Conservation (phyloP, 2,113 vertebrate genomes). For the Misgurnus mizolepis region DNA sequence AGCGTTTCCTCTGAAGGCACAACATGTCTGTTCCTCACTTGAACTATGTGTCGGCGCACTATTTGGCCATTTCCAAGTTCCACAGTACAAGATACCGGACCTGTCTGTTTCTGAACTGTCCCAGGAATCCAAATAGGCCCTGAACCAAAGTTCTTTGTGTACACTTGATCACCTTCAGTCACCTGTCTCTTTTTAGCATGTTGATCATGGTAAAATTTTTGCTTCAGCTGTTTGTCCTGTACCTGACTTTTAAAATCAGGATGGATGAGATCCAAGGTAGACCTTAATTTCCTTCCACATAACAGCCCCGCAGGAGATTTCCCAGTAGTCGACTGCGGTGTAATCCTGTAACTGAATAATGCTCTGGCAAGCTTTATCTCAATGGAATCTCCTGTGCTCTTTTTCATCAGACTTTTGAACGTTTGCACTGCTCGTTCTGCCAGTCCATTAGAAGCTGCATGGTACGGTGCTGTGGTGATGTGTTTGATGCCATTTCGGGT, state of each 20-base stretch:
- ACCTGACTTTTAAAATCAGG: too few species aligned
- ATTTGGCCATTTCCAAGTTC: neutral
- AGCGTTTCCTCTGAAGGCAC: too few species aligned
- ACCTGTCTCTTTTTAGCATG: too few species aligned
- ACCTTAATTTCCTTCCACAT: too few species aligned
- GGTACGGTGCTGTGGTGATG: neutral
- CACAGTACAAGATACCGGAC: neutral
- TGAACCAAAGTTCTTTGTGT: too few species aligned
- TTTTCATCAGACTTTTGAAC: neutral
- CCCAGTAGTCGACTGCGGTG: constrained; percentile 6
- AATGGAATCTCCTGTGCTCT: neutral
- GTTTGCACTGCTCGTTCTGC: neutral
- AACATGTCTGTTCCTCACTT: too few species aligned
- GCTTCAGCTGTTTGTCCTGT: too few species aligned
- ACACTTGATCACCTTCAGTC: too few species aligned
- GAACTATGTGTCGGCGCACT: neutral
- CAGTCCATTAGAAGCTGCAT: constrained; percentile 14
- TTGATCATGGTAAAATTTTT: too few species aligned
- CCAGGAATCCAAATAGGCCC: neutral
- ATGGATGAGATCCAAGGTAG: too few species aligned
- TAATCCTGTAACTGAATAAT: neutral
- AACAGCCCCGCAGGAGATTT: too few species aligned
- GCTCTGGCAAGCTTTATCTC: neutral
- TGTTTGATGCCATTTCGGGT: constrained; percentile 3
- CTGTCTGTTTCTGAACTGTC: neutral